Base-by-base conservation (phyloP, 2,888 invertebrate genomes). In the Coelinius sp. region DNA sequence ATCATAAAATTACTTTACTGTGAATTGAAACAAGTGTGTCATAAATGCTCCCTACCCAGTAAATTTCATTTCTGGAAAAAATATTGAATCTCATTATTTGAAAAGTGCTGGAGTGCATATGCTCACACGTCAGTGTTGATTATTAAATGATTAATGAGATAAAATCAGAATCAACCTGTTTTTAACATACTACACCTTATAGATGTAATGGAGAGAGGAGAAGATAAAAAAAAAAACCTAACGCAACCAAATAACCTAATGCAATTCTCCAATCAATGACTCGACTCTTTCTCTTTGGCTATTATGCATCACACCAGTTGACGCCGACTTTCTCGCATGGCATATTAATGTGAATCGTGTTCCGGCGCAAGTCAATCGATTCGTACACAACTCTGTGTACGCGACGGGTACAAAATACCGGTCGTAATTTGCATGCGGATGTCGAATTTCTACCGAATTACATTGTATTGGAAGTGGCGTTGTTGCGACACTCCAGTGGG, bases 371-470 rank as follows among this genome's bases (percentile, higher is more conserved):
- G 46, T 59, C 46, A 68, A 59, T 62, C 44, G 44, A 68, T 68
- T 68, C 20, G 44, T 68, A 31, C 35, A 62, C 53, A 49, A 22
- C 17, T 20, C 27, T 27, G 6, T 24, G 22, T 38, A 1, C 6
- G n/a, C 25, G 41, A 41, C 17, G 38, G 17, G 63, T 24, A 24
- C 38, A 63, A 14, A 63, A 63, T 63, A 25, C 41, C 63, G 41
- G 24, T 27, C 53, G 53, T 62, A 49, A 67, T 71, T 71, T 71
- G 66, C 71, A 71, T 71, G 59, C 67, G 25, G 49, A 67, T 59
- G 46, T 66, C 62, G 52, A 46, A 52, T 59, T 56, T 38, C 49
- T 35, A 52, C 38, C 62, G 46, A 10, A 49, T 67, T 67, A 62
- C 71, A 71, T 67, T 67, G 71, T 67, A 62, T 49, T 71, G 65